Evolutionary conservation across 1,140 invertebrate species (phyloP).

Genomic region (Nasonia giraulti): DNA sequence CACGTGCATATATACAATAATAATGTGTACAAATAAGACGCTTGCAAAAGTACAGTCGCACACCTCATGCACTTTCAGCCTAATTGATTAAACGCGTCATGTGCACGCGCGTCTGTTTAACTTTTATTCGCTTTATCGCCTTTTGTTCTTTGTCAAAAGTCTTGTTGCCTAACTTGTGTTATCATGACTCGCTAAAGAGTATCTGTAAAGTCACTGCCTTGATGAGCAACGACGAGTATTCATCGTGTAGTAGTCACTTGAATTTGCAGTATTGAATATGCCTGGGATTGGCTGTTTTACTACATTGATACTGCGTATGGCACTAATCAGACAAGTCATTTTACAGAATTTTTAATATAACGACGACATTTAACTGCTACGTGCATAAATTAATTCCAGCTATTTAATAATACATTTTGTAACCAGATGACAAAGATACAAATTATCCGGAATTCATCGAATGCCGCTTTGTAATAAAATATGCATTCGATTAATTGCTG

Average conservation of each 20-base stretch:
- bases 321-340: conserved; percentile 2
- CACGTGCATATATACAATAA: conserved; percentile 15
- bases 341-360: not conserved
- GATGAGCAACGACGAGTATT: not conserved
- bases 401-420: conserved; percentile 4
- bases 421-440: conserved; percentile 23
- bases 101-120: conserved; percentile 30
- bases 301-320: not conserved
- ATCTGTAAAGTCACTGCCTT: not conserved
- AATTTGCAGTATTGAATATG: not conserved
- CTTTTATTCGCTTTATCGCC: conserved; percentile 20
- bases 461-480: conserved; percentile 21
- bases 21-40: conserved; percentile 10
- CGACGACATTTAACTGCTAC: not conserved
- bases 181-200: not conserved
- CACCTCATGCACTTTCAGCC: not conserved
- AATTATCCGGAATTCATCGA: conserved; percentile 10
- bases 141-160: conserved; percentile 15
- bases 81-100: conserved; percentile 9
- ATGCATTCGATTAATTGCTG: not conserved
- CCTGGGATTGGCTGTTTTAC: not conserved
- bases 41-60: conserved; percentile 27
- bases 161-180: conserved; percentile 35
- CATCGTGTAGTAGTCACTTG: not conserved
- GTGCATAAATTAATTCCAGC: not conserved